Evolutionary conservation across 2,113 vertebrate genomes (phyloP).

Genomic region (Stigmatopora nigra): DNA sequence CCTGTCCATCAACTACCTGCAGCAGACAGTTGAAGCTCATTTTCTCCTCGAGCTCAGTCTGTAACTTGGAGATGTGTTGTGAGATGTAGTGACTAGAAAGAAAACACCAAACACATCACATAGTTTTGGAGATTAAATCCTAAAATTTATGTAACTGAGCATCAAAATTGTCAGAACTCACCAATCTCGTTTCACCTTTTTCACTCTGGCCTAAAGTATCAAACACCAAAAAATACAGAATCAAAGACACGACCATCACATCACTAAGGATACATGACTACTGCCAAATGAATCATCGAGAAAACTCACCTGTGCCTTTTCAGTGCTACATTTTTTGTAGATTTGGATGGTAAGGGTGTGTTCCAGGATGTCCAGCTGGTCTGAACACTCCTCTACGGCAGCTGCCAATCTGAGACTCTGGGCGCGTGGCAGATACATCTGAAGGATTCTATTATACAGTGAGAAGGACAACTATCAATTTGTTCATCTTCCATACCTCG

Average conservation of each 20-base stretch:
- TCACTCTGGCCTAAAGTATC: conserved; percentile 18
- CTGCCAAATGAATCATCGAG: background rate
- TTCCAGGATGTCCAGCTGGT: conserved; percentile 38
- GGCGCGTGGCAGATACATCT: conserved; percentile 34
- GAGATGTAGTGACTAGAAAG: conserved; percentile 31
- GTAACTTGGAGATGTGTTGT: conserved; percentile 22
- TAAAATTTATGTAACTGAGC: background rate
- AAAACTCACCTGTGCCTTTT: conserved; percentile 19
- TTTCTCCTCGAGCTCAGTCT: conserved; percentile 33
- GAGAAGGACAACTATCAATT: background rate
- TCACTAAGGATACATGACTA: conserved; percentile 2
- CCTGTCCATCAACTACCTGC: conserved; percentile 20
- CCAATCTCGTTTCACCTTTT: conserved; percentile 37
- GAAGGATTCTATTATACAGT: background rate
- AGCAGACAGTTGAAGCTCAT: conserved; percentile 31
- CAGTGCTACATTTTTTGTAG: background rate
- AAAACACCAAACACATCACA: conserved; percentile 2
- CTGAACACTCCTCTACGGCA: conserved; percentile 39
- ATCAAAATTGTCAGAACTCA: conserved; percentile 13
- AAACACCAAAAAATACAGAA: conserved; percentile 7
- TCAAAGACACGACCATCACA: background rate
- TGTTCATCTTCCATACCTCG: background rate
- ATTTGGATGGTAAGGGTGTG: conserved; percentile 20
- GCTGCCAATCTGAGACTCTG: conserved; percentile 38
- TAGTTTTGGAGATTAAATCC: background rate